A percentile compares a stretch with the other conserved stretches of the same genome.
These are phyloP conservation scores for Setophaga coronata DNA, from an alignment of 2,113 vertebrate species.

Conservation along the genomic window DNA sequence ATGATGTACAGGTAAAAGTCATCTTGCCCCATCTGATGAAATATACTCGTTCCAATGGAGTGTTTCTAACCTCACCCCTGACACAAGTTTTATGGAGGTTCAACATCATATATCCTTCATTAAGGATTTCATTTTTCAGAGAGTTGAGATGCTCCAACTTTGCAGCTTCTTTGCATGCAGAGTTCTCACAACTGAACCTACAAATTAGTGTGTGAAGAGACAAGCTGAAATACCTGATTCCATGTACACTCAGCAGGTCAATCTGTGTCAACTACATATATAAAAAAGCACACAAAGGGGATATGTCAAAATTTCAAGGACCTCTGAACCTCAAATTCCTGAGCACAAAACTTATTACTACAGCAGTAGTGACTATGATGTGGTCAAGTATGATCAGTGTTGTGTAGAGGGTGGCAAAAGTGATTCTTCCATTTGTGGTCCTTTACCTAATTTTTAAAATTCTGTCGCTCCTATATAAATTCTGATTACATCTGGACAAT, in stretches of 20 bases:
- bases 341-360: background rate
- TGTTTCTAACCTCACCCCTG: background rate
- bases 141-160: background rate
- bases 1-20: background rate
- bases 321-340: background rate
- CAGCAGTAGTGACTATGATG: background rate
- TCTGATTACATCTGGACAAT: background rate
- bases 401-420: background rate
- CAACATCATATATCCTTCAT: background rate
- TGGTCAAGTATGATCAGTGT: background rate
- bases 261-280: background rate
- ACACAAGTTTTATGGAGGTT: background rate
- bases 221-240: background rate
- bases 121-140: background rate
- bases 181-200: background rate
- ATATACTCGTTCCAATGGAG: background rate
- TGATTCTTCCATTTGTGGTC: background rate
- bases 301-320: background rate
- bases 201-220: background rate
- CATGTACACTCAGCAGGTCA: background rate
- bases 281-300: background rate
- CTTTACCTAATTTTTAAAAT: background rate
- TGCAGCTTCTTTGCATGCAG: background rate
- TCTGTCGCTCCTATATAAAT: background rate
- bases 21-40: background rate